Base-by-base conservation (phyloP, 1,140 invertebrate species). In the Lucilia cuprina region DNA sequence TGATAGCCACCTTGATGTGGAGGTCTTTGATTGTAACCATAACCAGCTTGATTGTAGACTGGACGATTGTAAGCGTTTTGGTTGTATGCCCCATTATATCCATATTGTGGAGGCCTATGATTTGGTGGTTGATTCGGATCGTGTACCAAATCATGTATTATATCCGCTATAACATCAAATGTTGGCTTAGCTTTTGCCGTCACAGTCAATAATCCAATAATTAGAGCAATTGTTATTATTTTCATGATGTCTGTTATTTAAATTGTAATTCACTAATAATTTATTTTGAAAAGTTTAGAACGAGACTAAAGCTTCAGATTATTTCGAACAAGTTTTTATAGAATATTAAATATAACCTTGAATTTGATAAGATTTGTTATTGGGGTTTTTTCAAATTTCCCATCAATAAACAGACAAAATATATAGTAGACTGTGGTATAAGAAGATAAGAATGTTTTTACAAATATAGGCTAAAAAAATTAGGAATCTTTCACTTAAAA, bases 81-180 rank as follows among this genome's bases (percentile, higher is more conserved):
- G 9, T 8, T 17, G 12, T 55, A 21, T 9, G 9, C 19, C n/a
- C 9, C 9, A 70, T 25, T 21, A 70, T 70, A 25, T 21, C 4
- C 19, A 21, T 19, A 9, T 70, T 70, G 65, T 25, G 82, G 74
- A n/a, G 50, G 5, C 12, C 65, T 80, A 9, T 55, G 83, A n/a
- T 50, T 70, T 12, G 86, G 82, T 49, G 25, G 78, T 34, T 55
- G 70, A 55, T 4, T 75, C 41, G 65, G 30, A 25, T 47, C 25
- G 84, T 84, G 85, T 0, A 89, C 47, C 0, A 78, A 83, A 13
- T 86, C 84, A 10, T 90, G 77, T 74, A 88, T 12, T 75, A 85
- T 85, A 47, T 87, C 84, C 1, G 86, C 88, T 14, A 90, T 86
- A 78, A 86, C 87, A 82, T 86, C 88, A 17, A 90, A 88, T 8